These are phyloP conservation scores for Philaenus spumarius DNA, from an alignment of 1,140 invertebrate species.

Conservation along the genomic window DNA sequence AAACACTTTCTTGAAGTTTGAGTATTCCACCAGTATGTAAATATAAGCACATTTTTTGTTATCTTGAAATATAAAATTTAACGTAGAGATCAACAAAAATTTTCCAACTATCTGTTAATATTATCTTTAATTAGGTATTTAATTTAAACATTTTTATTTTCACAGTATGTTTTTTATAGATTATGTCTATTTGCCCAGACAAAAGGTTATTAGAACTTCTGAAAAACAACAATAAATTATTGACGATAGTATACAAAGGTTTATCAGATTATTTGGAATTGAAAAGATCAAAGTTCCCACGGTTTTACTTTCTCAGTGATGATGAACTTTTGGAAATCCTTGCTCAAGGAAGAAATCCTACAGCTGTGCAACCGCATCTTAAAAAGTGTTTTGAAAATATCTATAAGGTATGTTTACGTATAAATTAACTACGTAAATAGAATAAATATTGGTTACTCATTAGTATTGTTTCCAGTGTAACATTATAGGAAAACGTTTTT, in stretches of 20 bases:
- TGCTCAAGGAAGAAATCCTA: slow-evolving; percentile 62
- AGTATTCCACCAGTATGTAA: no score
- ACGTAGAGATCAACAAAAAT: no score
- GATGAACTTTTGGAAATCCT: slow-evolving; percentile 71
- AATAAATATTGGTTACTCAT: no score
- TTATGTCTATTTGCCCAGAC: slow-evolving; percentile 52
- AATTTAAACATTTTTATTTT: no score
- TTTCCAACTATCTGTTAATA: no score
- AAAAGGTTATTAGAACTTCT: slow-evolving; percentile 56
- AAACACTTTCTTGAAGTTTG: no score
- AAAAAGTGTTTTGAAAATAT: slow-evolving; percentile 77
- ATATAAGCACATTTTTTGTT: no score
- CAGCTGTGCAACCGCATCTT: slow-evolving; percentile 68
- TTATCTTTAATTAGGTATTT: no score
- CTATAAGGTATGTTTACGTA: slow-evolving; percentile 50
- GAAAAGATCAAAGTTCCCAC: slow-evolving; percentile 61
- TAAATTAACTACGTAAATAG: no score
- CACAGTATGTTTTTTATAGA: slow-evolving; percentile 45
- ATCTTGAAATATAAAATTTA: no score
- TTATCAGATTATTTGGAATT: slow-evolving; percentile 67
- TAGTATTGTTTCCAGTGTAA: no score
- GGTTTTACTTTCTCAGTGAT: slow-evolving; percentile 72
- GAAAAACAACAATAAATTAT: slow-evolving; percentile 55
- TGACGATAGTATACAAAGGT: slow-evolving; percentile 64
- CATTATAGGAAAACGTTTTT: no score